A percentile compares a stretch with the other conserved stretches of the same genome.
Conservation (phyloP, 2,888 invertebrate species). For the Machimus atricapillus region DNA sequence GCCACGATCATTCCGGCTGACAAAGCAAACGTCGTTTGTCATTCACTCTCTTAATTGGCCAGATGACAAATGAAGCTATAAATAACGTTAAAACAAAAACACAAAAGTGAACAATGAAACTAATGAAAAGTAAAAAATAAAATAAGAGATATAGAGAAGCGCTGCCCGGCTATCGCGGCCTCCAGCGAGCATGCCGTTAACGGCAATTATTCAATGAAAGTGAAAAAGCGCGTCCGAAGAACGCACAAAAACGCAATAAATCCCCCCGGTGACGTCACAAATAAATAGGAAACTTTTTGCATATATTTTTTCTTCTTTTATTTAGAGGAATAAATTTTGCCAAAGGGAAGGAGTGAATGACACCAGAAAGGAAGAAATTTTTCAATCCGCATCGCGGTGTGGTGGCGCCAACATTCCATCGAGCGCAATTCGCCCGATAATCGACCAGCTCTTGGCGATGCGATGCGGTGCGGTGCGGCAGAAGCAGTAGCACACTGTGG, state of each 20-base stretch:
- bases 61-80: constrained; percentile 21
- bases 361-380: constrained; percentile 20
- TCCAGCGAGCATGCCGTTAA: not conserved
- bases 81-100: constrained; percentile 4
- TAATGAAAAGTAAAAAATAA: not conserved
- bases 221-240: constrained; percentile 10
- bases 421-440: not conserved
- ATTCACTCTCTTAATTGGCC: constrained; percentile 23
- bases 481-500: not conserved
- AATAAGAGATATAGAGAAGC: not conserved
- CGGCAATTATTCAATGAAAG: constrained; percentile 22
- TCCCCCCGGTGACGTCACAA: not conserved
- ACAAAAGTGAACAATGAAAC: not conserved
- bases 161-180: not conserved
- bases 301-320: not conserved
- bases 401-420: constrained; percentile 30
- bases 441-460: not conserved
- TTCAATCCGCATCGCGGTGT: constrained; percentile 3
- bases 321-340: not conserved
- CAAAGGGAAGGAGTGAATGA: constrained; percentile 10
- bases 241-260: not conserved
- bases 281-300: constrained; percentile 2
- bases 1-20: not conserved
- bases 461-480: not conserved
- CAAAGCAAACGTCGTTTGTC: constrained; percentile 15